Conservation (phyloP, 2,888 invertebrate genomes). For the Adela reaumurella region DNA sequence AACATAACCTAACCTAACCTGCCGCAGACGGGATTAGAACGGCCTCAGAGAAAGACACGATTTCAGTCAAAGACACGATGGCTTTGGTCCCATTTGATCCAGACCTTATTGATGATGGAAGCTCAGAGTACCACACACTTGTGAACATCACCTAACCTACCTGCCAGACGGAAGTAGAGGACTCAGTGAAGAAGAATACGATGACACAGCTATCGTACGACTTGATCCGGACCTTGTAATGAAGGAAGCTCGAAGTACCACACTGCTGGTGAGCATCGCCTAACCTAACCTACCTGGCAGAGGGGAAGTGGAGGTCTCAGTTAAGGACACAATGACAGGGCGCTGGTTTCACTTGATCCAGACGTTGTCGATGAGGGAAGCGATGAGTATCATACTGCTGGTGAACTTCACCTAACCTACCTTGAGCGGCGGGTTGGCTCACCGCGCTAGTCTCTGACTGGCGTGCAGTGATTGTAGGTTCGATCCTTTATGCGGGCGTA, state of each 20-base stretch:
- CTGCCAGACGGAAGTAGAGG: constrained; percentile 66
- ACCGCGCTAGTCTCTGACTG: too few relatives aligned
- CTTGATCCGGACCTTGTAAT: constrained; percentile 65
- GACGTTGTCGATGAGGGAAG: constrained; percentile 57
- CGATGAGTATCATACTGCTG: constrained; percentile 59
- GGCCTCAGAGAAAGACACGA: too few relatives aligned
- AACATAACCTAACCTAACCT: too few relatives aligned
- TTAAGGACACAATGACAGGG: constrained; percentile 73
- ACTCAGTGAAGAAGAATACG: constrained; percentile 72
- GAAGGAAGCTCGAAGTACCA: constrained; percentile 55
- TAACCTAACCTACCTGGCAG: constrained; percentile 46
- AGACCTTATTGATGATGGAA: too few relatives aligned
- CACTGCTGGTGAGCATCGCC: too few relatives aligned
- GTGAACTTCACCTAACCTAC: constrained; percentile 45
- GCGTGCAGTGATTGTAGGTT: too few relatives aligned
- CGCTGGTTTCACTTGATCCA: constrained; percentile 69
- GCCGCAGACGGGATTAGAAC: too few relatives aligned
- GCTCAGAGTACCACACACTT: too few relatives aligned
- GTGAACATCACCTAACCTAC: too few relatives aligned
- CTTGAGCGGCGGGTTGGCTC: too few relatives aligned
- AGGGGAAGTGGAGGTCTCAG: constrained; percentile 69
- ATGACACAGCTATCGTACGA: constrained; percentile 70
- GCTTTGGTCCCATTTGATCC: too few relatives aligned
- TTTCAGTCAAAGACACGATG: constrained; percentile 75
- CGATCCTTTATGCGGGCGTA: too few relatives aligned